Base-by-base conservation (phyloP, 2,797 vertebrate genomes). In the Acanthopagrus latus region DNA sequence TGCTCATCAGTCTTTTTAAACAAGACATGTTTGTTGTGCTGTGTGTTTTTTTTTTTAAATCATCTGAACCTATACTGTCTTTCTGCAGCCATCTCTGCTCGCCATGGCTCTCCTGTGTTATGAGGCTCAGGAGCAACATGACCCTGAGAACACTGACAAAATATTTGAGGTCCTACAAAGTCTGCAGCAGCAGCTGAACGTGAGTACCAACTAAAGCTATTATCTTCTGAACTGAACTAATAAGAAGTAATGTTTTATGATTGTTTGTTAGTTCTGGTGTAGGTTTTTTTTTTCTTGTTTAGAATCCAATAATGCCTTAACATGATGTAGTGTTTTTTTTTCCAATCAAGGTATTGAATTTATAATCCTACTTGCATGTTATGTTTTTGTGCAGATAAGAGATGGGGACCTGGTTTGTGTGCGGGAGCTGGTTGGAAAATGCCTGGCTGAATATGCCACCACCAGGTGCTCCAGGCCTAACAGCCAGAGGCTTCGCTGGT, bases 401-500 rank as follows among this genome's bases (percentile, higher is more conserved):
- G 91, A 92, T 58, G 96, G 96, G 67, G 98, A 99, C 78, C 74
- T 99, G 89, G 93, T 94, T 57, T 96, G 96, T 82, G 95, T 97
- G 91, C 96, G 96, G 67, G 97, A 97, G 86, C 85, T 98, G 2
- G 96, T 97, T 60, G 96, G 95, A 0, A 99, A 99, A 91, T 98
- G 98, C 91, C 95, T 99, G 89, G 93, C 86, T 23, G 98, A 99
- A 83, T 99, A 99, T 56, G 95, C 97, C 65, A 96, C 96, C n/a
- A 94, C 96, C 85, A 98, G 97, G 86, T 97, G 96, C 93, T 96
- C 94, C 71, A 98, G 95, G 91, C 97, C 97, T 1, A 97, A 96
- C 48, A 81, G 94, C 76, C 97, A 98, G 92, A 98, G 97, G 90
- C 88, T 99, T 51, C 97, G 97, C 81, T 99, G 98, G 98, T 97